Base-by-base conservation (phyloP, 2,113 vertebrate species). In the Ariopsis seemanni region DNA sequence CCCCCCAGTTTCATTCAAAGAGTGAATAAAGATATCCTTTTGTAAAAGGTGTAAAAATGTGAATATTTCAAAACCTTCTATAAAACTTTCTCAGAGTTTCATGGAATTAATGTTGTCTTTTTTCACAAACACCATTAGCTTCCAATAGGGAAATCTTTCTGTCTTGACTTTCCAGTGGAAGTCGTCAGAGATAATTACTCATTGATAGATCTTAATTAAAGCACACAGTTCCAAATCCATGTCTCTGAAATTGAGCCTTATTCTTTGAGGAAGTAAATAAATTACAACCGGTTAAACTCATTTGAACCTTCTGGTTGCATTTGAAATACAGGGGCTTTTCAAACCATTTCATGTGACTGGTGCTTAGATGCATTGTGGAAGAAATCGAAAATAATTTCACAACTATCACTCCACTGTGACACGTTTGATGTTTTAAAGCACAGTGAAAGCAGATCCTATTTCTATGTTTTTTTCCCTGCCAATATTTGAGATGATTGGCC, bases 21-120 rank as follows among this genome's bases (percentile, higher is more conserved):
- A 91, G 81, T 77, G 79, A 82, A 92, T 89, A 92, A 92, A 91
- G 92, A 89, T 84, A 81, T 65, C 67, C 86, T 91, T 93, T 92
- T 92, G 90, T 93, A 82, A 79, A 67, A 85, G 75, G 67, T 77
- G 84, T 77, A 22, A 50, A 62, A 79, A 85, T 88, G 30, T 85
- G 52, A 55, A 78, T 77, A 69, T 86, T 60, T 74, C 65, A 77
- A 55, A 50, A 82, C 62, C 17, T 67, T 11, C 22, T 20, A 78
- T 71, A 48, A 84, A 80, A 25, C 18, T 2, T 34, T 55, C 74
- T 75, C 62, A n/a, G 63, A 30, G 71, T 53, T 71, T 81, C 50
- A 79, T 57, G n/a, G 12, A 79, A 57, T 79, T 52, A 57, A 3
- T 30, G 57, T 79, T 27, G 5, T 25, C 22, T n/a, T 77, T 48